A percentile compares a stretch with the other conserved stretches of the same genome.
Evolutionary conservation across 2,113 vertebrate species (phyloP).

Genomic region (Odocoileus hemionus): DNA sequence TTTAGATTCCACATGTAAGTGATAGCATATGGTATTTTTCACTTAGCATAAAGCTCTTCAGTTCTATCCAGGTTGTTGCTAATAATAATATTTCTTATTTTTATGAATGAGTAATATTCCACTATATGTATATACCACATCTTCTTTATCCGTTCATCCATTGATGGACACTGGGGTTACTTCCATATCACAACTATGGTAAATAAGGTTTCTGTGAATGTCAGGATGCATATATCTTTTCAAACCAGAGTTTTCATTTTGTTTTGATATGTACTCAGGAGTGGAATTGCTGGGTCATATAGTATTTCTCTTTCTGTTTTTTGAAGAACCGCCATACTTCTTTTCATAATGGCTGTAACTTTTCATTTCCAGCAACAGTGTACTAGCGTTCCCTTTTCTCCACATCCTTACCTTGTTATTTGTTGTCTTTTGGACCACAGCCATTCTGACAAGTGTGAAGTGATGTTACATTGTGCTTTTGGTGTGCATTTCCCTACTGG

Average conservation of each 20-base stretch:
- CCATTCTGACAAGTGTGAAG: not conserved
- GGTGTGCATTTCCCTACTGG: not conserved
- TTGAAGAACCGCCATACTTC: not conserved
- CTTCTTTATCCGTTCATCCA: not conserved
- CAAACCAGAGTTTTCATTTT: not conserved
- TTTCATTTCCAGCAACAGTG: not conserved
- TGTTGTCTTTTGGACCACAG: not conserved
- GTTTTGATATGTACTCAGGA: not conserved
- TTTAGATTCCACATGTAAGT: not conserved
- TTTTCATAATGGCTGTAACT: not conserved
- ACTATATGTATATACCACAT: not conserved
- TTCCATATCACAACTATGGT: not conserved
- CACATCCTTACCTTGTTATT: not conserved
- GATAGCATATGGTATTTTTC: not conserved
- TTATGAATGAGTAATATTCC: not conserved
- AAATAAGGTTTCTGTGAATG: not conserved
- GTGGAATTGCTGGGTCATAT: not conserved
- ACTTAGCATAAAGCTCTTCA: not conserved
- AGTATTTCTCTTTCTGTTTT: not conserved
- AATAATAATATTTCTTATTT: not conserved
- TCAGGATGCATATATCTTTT: not conserved
- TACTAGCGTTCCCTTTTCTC: not conserved
- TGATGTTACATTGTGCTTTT: not conserved
- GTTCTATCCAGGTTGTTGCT: not conserved
- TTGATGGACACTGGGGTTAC: not conserved